A percentile compares a stretch with the other conserved stretches of the same genome.
Evolutionary conservation across 2,797 vertebrate species (phyloP).

Genomic region (Paramormyrops hopkinsi): DNA sequence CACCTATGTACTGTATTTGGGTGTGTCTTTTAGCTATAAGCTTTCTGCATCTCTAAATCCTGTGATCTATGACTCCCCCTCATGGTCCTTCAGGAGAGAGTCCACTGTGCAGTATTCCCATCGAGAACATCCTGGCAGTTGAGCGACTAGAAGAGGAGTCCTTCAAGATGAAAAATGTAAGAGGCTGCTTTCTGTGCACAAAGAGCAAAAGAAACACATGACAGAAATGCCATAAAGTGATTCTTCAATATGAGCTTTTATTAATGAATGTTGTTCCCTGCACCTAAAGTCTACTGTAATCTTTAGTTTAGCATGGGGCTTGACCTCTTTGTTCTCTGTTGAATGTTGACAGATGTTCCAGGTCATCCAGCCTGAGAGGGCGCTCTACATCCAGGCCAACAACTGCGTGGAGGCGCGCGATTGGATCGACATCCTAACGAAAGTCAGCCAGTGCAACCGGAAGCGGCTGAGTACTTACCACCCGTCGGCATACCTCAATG

Average conservation of each 20-base stretch:
- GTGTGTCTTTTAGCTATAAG: not conserved
- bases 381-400: slow-evolving; percentile 94
- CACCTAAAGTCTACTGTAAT: not conserved
- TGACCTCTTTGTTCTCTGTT: not conserved
- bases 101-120: slow-evolving; percentile 90
- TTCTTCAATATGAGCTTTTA: not conserved
- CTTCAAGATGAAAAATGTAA: slow-evolving; percentile 99
- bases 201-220: not conserved
- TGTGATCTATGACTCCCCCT: not conserved
- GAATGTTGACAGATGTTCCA: slow-evolving; percentile 84
- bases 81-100: slow-evolving; percentile 70
- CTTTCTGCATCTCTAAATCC: not conserved
- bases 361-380: slow-evolving; percentile 93
- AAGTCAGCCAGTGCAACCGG: slow-evolving; percentile 97
- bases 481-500: slow-evolving; percentile 93
- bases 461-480: slow-evolving; percentile 91
- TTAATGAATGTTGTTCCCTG: not conserved
- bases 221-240: not conserved
- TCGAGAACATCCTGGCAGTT: slow-evolving; percentile 96
- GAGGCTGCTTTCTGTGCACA: slow-evolving; percentile 26
- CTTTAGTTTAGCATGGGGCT: not conserved
- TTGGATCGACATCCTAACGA: slow-evolving; percentile 97
- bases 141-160: slow-evolving; percentile 95
- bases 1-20: not conserved
- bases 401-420: slow-evolving; percentile 98